Evolutionary conservation across 2,113 vertebrate species (phyloP), one percentile per base, ranked within the genome.

Genomic region (Mohoua ochrocephala): DNA sequence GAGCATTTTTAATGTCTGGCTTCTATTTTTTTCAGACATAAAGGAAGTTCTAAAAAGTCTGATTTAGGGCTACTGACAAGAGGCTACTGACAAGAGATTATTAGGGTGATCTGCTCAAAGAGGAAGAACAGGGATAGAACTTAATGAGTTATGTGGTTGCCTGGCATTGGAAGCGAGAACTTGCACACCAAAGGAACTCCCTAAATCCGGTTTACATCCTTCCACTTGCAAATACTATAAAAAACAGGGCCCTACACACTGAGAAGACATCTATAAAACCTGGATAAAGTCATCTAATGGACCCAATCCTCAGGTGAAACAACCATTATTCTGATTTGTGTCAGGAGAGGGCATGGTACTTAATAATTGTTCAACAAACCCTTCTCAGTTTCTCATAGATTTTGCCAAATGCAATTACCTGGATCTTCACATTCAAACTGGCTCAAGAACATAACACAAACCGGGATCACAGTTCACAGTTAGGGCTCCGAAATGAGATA

Each of bases 171-270:
- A 85, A 82, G 19, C 1, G 2, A 56, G 19, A 21, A 50, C 1
- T 1, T 33, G 9, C 0, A 2, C 11, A 9, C 17, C 5, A 26
- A 35, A 89, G 27, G 35, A 82, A 6, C 35, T 52, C 28, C 7
- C 21, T 35, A 28, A 70, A 70, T 33, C 45, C 41, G 41, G 5
- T 60, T 79, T 20, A 23, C 17, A 31, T 17, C 67, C 52, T 69
- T 35, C 13, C 4, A 3, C 45, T 52, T 49, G 19, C 42, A 84
- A 93, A 67, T 35, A 45, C 9, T 14, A 8, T 30, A 19, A 41
- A n/a, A 60, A 82, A 20, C 14, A 14, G 20, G 22, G 10, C 15
- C 10, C 47, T 75, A 30, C 6, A 37, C 7, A 4, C 37, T 24
- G 35, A 69, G n/a, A 44, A 56, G 9, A 28, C 28, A 30, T 35